phyloP scores from a whole-genome alignment of 2,888 invertebrate genomes.

The Trisateles emortualis region DNA sequence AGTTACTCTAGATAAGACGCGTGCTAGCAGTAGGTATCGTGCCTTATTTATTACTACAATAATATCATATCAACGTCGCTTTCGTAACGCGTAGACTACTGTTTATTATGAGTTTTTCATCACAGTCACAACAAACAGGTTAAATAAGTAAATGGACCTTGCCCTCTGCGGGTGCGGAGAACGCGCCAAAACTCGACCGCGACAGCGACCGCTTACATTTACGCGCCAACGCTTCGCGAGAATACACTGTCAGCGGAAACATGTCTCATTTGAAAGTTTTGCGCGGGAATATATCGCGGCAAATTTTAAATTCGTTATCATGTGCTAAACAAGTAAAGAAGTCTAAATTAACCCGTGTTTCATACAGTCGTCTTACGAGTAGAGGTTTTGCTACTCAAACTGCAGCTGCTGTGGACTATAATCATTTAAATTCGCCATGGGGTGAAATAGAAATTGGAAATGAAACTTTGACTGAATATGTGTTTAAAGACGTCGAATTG shows the following conservation, averaged over 20 bases:
- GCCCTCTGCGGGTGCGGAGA: conserved; percentile 60
- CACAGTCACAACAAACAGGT: conserved; percentile 56
- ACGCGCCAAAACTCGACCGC: conserved; percentile 70
- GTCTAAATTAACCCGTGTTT: conserved; percentile 46
- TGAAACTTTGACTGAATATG: conserved; percentile 86
- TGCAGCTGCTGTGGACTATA: conserved; percentile 65
- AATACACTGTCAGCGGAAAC: conserved; percentile 62
- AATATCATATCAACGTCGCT: conserved; percentile 38
- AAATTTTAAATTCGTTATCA: conserved; percentile 61
- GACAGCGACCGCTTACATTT: conserved; percentile 60
- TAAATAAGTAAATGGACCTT: conserved; percentile 74
- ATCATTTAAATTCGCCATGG: conserved; percentile 74
- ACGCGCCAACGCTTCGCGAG: conserved; percentile 64
- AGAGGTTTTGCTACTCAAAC: conserved; percentile 70
- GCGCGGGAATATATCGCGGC: conserved; percentile 77
- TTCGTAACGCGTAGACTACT: conserved; percentile 43
- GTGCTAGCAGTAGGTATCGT: conserved; percentile 27
- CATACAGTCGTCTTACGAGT: conserved; percentile 48
- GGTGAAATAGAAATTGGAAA: conserved; percentile 85
- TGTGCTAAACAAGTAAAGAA: conserved; percentile 62
- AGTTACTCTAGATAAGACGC: background rate
- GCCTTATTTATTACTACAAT: conserved; percentile 49
- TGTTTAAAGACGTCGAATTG: conserved; percentile 85
- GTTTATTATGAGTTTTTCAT: conserved; percentile 57
- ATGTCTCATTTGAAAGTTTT: conserved; percentile 82